A percentile compares a stretch with the other conserved stretches of the same genome.
phyloP scores from a whole-genome alignment of 2,113 vertebrate species.

The Canis aureus region DNA sequence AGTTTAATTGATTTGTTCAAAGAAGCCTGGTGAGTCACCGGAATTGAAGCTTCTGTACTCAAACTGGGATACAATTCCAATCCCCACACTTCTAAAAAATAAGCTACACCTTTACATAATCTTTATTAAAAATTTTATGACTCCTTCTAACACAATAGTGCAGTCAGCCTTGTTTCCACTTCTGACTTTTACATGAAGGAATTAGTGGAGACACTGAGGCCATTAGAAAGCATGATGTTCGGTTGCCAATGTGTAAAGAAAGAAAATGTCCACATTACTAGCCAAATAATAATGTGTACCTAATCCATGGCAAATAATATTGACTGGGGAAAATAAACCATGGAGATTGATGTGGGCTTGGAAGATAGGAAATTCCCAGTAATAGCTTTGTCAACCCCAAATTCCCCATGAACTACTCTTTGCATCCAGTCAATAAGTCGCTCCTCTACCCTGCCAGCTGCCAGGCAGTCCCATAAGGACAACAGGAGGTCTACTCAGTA shows the following conservation, averaged over 20 bases:
- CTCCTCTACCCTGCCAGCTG: background rate
- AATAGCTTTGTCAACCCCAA: background rate
- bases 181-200: background rate
- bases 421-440: background rate
- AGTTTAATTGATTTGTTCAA: background rate
- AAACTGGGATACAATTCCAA: background rate
- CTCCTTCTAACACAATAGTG: background rate
- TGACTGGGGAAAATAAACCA: background rate
- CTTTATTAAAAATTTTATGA: background rate
- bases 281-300: background rate
- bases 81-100: too few species aligned
- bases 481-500: background rate
- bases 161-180: background rate
- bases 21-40: background rate
- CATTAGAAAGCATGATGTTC: background rate
- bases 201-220: background rate
- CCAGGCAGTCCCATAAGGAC: background rate
- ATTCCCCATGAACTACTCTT: background rate
- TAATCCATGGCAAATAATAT: background rate
- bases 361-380: background rate
- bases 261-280: background rate
- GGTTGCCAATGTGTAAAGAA: background rate
- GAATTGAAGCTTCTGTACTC: background rate
- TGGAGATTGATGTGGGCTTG: background rate
- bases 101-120: too few species aligned